phyloP scores from a whole-genome alignment of 2,797 vertebrate species.

The Neopelma chrysocephalum region DNA sequence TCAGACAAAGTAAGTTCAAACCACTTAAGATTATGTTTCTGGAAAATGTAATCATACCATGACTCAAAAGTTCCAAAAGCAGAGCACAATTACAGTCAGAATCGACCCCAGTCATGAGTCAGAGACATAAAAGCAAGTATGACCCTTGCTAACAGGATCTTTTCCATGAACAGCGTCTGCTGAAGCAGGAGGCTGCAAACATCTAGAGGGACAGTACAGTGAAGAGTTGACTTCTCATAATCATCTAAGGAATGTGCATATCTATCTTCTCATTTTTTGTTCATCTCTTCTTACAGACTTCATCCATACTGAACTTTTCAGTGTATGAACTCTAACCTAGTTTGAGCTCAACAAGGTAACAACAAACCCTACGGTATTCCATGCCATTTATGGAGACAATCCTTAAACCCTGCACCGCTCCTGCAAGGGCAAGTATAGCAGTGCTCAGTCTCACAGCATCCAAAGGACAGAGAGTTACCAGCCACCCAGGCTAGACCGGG shows the following conservation, averaged over 20 bases:
- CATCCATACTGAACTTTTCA: not conserved
- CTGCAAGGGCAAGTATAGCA: not conserved
- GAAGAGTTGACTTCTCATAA: not conserved
- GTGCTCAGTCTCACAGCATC: not conserved
- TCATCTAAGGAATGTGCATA: not conserved
- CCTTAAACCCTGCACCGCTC: not conserved
- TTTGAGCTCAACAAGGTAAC: not conserved
- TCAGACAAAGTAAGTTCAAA: not conserved
- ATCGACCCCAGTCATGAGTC: not conserved
- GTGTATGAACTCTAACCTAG: rapidly evolving
- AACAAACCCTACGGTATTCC: not conserved
- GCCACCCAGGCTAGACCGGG: not conserved
- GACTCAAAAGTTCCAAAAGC: not conserved
- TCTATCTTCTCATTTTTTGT: not conserved
- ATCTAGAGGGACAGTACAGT: not conserved
- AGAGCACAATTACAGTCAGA: not conserved
- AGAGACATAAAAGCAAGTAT: not conserved
- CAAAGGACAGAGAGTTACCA: not conserved
- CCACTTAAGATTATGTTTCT: not conserved
- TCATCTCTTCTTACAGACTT: not conserved
- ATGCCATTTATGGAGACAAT: not conserved
- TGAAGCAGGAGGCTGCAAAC: not conserved
- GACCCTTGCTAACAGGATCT: not conserved
- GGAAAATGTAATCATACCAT: not conserved
- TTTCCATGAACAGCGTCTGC: not conserved